Evolutionary conservation across 2,888 invertebrate genomes (phyloP), one percentile per base, ranked within the genome.

Genomic region (Orchesellides sinensis): DNA sequence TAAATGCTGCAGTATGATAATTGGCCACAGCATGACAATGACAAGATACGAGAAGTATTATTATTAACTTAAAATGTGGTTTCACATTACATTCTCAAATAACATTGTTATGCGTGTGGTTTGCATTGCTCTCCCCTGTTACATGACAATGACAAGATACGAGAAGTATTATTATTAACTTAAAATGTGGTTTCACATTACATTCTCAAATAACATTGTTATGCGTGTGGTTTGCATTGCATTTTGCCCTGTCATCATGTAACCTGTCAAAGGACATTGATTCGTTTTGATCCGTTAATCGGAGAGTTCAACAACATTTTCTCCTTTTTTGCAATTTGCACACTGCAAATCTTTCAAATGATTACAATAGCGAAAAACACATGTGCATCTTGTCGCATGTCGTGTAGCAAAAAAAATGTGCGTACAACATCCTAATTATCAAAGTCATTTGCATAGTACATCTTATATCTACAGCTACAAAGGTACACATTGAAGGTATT

Each of bases 211-310:
- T 52, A 10, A 40, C n/a, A n/a, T 40, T 40, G 40, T 40, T n/a
- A 40, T 40, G n/a, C 14, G 10, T 40, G 40, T 10, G 10, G 10
- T 32, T 32, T 47, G 14, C 14, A 2, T 17, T 54, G 54, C 32
- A 69, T 25, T 56, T 23, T 70, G 70, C 56, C 40, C 56, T 54
- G 32, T 69, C 56, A 59, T 23, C 21, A 35, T 49, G 66, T 66
- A n/a, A 0, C 23, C 54, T 35, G 69, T 54, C 32, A 70, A 40
- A 56, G 70, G 45, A 52, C 54, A 69, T 19, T 59, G 70, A 70
- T 73, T 25, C n/a, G n/a, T 70, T 40, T 61, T 61, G 72, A 61
- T 47, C 72, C 72, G 72, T 45, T 73, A 73, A 73, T 61, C 72
- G 59, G 45, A 56, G 45, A 32, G 61, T 61, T 73, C 72, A 54